Evolutionary conservation across 2,797 vertebrate genomes (phyloP).

Genomic region (Zenarchopterus dispar): DNA sequence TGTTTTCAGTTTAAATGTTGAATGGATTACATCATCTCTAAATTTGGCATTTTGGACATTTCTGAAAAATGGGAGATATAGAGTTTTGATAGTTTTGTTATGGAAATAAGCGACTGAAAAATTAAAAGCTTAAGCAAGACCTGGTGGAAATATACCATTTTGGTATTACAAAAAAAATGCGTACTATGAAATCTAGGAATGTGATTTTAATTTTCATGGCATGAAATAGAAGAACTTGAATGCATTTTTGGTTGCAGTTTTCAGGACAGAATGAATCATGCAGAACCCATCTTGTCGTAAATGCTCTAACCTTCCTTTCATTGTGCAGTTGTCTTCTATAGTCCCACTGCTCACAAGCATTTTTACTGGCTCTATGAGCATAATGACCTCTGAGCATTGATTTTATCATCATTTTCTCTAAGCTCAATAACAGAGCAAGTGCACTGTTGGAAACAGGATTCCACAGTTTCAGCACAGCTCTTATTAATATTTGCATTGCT

Average conservation of each 20-base stretch:
- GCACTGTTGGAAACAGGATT: neutral
- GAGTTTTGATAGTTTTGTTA: conserved; percentile 54
- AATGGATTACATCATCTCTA: conserved; percentile 27
- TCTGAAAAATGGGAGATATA: conserved; percentile 29
- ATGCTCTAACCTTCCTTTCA: conserved; percentile 13
- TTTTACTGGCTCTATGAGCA: conserved; percentile 29
- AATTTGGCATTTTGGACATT: too few relatives aligned
- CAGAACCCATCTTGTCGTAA: conserved; percentile 9
- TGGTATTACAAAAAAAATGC: conserved; percentile 20
- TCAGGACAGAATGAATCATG: conserved; percentile 1
- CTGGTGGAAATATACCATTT: conserved; percentile 23
- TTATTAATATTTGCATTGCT: neutral
- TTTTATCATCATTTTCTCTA: conserved; percentile 33
- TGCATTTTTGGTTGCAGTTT: conserved; percentile 5
- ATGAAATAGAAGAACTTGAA: conserved; percentile 4
- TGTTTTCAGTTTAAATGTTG: conserved; percentile 12
- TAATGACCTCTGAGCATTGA: conserved; percentile 42
- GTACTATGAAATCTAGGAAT: conserved; percentile 4
- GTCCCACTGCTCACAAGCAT: conserved; percentile 22
- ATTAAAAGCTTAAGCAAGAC: conserved; percentile 21
- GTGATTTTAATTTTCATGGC: conserved; percentile 17
- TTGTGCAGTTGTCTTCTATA: conserved; percentile 26
- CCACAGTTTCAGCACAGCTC: too few relatives aligned
- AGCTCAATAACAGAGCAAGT: conserved; percentile 7
- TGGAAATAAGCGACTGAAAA: conserved; percentile 51